Evolutionary conservation across 2,797 vertebrate species (phyloP).

Genomic region (Eidolon dupreanum): DNA sequence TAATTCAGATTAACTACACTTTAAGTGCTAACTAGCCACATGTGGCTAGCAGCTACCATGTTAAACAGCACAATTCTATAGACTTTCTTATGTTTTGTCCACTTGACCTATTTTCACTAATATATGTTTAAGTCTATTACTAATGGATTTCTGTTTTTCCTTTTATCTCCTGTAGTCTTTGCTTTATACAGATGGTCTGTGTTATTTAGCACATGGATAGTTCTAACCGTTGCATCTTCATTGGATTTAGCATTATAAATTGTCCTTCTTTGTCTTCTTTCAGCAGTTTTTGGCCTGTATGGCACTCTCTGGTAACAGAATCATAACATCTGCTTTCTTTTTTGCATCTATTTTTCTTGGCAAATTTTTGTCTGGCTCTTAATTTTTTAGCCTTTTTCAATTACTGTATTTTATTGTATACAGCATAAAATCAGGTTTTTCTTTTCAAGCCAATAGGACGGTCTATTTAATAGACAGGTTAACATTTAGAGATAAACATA

Average conservation of each 20-base stretch:
- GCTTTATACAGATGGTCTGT: not conserved
- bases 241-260: not conserved
- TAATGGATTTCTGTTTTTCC: not conserved
- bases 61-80: not conserved
- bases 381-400: slow-evolving; percentile 21
- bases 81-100: not conserved
- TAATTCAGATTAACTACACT: not conserved
- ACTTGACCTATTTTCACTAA: not conserved
- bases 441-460: not conserved
- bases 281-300: not conserved
- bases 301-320: not conserved
- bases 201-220: not conserved
- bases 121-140: not conserved
- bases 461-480: not conserved
- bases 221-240: not conserved
- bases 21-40: not conserved
- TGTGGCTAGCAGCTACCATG: not conserved
- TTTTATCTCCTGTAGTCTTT: not conserved
- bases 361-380: not conserved
- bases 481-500: not conserved
- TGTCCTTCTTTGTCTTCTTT: not conserved
- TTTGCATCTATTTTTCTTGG: slow-evolving; percentile 33
- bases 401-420: not conserved
- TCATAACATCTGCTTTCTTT: not conserved
- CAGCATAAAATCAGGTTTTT: not conserved